Conservation (phyloP, 2,888 invertebrate species). For the Melanotus villosus region DNA sequence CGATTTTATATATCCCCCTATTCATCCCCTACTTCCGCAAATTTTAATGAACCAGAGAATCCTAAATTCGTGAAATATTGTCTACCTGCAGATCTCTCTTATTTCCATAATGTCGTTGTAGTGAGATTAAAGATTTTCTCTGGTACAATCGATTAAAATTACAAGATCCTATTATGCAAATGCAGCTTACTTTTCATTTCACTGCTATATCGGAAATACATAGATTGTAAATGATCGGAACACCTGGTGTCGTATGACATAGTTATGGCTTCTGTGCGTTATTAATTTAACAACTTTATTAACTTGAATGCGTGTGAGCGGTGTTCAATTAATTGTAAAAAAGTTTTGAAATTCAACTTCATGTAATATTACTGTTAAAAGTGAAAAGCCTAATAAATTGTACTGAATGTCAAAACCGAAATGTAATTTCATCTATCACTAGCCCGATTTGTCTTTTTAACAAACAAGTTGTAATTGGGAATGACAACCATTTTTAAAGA, state of each 20-base stretch:
- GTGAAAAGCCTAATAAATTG: no score
- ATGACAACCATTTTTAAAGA: no score
- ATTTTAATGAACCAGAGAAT: slow-evolving; percentile 19
- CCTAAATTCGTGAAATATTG: slow-evolving; percentile 19
- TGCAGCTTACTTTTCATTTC: slow-evolving; percentile 17
- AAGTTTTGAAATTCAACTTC: no score
- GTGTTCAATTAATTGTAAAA: no score
- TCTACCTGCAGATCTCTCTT: slow-evolving; percentile 32
- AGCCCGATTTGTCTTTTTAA: no score
- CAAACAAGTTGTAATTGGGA: no score
- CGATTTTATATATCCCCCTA: slow-evolving; percentile 12
- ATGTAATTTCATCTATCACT: no score
- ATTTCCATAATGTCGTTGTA: slow-evolving; percentile 35
- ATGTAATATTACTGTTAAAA: no score
- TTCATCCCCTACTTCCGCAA: slow-evolving; percentile 12
- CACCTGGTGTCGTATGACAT: neutral
- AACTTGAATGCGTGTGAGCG: no score
- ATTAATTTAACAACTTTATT: neutral
- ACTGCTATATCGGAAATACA: neutral
- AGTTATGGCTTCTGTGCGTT: no score
- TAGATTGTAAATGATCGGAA: neutral
- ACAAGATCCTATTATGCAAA: slow-evolving; percentile 19
- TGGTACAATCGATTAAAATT: neutral
- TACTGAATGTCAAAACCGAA: no score
- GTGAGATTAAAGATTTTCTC: slow-evolving; percentile 12